These are phyloP conservation scores for Monomorium pharaonis DNA, from an alignment of 1,140 invertebrate species.

Conservation along the genomic window DNA sequence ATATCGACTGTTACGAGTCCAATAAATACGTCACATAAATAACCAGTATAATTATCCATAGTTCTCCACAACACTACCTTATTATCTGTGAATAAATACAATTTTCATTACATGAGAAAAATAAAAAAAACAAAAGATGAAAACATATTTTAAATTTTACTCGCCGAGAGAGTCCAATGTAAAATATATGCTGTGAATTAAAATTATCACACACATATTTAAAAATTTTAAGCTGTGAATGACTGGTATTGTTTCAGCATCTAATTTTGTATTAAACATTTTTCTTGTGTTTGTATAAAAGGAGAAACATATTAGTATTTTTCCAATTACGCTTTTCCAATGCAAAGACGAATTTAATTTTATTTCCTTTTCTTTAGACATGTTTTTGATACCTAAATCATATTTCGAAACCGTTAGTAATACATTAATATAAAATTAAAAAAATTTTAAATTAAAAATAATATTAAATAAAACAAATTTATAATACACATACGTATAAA, in stretches of 20 bases:
- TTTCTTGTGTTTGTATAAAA: conserved; percentile 80
- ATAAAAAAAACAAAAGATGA: too few species aligned
- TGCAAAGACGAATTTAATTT: conserved; percentile 2
- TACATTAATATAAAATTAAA: neutral
- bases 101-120: too few species aligned
- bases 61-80: too few species aligned
- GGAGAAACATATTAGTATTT: conserved; percentile 82
- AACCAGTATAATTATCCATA: too few species aligned
- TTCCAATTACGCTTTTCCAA: conserved; percentile 40
- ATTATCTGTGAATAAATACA: too few species aligned
- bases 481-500: too few species aligned
- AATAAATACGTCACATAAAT: conserved; percentile 30
- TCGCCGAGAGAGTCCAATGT: too few species aligned
- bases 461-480: neutral
- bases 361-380: conserved; percentile 51
- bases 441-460: neutral
- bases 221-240: conserved; percentile 84
- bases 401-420: neutral
- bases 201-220: conserved; percentile 85
- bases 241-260: conserved; percentile 63
- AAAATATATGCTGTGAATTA: conserved; percentile 19
- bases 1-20: conserved; percentile 75
- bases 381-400: conserved; percentile 14
- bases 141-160: too few species aligned
- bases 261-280: conserved; percentile 76